phyloP scores from a whole-genome alignment of 2,888 invertebrate species.

The Ecdyonurus torrentis region DNA sequence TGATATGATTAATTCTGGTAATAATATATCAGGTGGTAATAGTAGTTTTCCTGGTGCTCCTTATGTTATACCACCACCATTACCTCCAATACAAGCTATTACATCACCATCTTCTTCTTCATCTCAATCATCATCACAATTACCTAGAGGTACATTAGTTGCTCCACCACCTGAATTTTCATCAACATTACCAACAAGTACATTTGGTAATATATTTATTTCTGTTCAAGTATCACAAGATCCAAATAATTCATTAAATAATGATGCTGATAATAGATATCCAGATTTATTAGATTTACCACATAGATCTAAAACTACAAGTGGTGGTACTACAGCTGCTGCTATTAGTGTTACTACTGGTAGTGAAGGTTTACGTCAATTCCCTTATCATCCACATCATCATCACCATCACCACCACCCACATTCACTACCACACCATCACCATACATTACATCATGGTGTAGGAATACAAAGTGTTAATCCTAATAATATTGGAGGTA shows the following conservation, averaged over 20 bases:
- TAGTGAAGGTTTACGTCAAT: neutral
- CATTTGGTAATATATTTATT: conserved; percentile 66
- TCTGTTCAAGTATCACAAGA: conserved; percentile 65
- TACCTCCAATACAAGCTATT: neutral
- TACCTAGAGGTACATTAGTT: conserved; percentile 6
- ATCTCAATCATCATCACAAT: neutral
- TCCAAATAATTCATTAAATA: conserved; percentile 32
- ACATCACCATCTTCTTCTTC: neutral
- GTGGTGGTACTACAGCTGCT: conserved; percentile 25
- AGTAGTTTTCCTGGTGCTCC: conserved; percentile 31
- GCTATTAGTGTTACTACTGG: conserved; percentile 27
- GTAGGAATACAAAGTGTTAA: neutral
- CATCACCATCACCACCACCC: neutral
- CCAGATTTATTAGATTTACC: conserved; percentile 65
- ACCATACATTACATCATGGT: neutral
- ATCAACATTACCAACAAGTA: conserved; percentile 29
- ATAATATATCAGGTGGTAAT: conserved; percentile 18
- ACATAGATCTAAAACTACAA: conserved; percentile 31
- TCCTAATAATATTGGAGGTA: no score
- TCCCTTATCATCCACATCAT: neutral
- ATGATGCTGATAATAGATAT: conserved; percentile 42
- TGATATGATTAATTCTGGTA: conserved; percentile 13
- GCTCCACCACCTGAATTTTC: conserved; percentile 35
- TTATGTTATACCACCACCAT: conserved; percentile 33
- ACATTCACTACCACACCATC: neutral